Evolutionary conservation across 1,140 invertebrate genomes (phyloP), one percentile per base, ranked within the genome.

Genomic region (Aphis gossypii): DNA sequence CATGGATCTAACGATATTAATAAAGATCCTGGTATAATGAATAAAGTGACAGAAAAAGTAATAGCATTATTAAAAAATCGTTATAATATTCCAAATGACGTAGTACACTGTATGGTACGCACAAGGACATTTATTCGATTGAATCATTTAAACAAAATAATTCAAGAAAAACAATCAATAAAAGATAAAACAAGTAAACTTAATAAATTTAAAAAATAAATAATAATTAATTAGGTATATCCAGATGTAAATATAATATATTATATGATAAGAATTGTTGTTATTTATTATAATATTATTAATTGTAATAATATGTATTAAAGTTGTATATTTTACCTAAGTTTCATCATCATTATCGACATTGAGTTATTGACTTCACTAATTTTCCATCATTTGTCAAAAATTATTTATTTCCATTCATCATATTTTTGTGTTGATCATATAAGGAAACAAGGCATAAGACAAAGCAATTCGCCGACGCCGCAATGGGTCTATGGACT

Each of bases 281-380:
- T 68, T 68, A 68, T 68, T 68, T 68, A 68, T 68, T 68, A 68
- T 68, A 68, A 68, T 68, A 56, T 56, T 56, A 56, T 56, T 56
- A 56, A 56, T 56, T 56, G 54, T 68, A n/a, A 68, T 68, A 68
- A 44, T 44, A 44, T n/a, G 54, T n/a, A 68, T n/a, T 30, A 68
- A 30, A 68, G 25, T 68, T n/a, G 30, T 68, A n/a, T 68, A 30
- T n/a, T 68, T 68, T 30, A 30, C 60, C 60, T 68, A 30, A 68
- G 25, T 30, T 68, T n/a, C 60, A 68, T 68, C 60, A 30, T 68
- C 54, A 56, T 56, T 56, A 56, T 56, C 54, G 30, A 68, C 30
- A 68, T 68, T 68, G 9, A 68, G 60, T 68, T 68, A n/a, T 68
- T 68, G 60, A 30, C 60, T 30, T 68, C 25, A 68, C 25, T 68